Conservation (phyloP, 2,888 invertebrate species). For the Drosophila nigricruria region DNA sequence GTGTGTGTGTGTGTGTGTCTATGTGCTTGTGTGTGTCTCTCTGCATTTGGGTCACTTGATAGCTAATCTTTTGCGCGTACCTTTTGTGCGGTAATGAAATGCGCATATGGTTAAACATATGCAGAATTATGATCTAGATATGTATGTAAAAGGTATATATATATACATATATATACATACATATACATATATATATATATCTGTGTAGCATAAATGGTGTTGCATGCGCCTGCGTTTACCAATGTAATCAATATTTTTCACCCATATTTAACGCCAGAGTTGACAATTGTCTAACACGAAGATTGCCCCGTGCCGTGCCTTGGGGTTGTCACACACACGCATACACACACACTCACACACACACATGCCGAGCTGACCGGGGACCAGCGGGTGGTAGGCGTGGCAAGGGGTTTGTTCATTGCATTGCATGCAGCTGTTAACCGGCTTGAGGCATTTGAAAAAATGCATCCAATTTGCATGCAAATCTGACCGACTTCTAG, state of each 20-base stretch:
- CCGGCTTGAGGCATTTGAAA: constrained; percentile 49
- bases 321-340: constrained; percentile 5
- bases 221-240: constrained; percentile 13
- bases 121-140: constrained; percentile 27
- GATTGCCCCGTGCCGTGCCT: constrained; percentile 9
- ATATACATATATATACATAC: not conserved
- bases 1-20: not conserved
- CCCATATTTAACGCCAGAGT: constrained; percentile 32
- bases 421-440: constrained; percentile 42
- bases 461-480: constrained; percentile 54
- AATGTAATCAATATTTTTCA: constrained; percentile 53
- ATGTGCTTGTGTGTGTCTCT: not conserved
- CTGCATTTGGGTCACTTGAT: constrained; percentile 49
- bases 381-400: not conserved
- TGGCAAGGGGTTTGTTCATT: constrained; percentile 8
- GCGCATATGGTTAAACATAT: constrained; percentile 45
- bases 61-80: constrained; percentile 51
- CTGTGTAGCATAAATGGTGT: not conserved
- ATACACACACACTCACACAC: not conserved
- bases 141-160: constrained; percentile 4
- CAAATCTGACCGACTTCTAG: constrained; percentile 48
- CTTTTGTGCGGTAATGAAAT: constrained; percentile 56
- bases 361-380: not conserved
- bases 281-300: constrained; percentile 13
- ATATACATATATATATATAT: no score